A percentile compares a stretch with the other conserved stretches of the same genome.
Conservation (phyloP, 2,113 vertebrate species). For the Copsychus sechellarum region DNA sequence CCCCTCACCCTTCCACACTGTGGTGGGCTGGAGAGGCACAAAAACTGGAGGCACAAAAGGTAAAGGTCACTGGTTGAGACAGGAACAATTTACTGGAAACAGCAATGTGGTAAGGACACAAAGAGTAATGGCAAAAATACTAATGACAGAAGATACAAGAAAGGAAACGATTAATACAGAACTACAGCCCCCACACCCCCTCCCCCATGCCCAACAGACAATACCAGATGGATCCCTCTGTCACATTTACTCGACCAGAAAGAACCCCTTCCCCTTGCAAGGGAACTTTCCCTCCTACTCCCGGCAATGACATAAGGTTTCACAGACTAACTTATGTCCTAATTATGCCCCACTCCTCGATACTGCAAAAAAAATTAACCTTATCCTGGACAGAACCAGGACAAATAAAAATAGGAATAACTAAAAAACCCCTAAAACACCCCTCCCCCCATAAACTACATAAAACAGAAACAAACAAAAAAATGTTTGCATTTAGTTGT, state of each 20-base stretch:
- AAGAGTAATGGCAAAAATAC: not conserved
- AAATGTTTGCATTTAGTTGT: not conserved
- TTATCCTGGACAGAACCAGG: not conserved
- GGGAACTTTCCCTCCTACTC: not conserved
- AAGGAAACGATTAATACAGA: accelerated
- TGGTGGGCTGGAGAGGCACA: not conserved
- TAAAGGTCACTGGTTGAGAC: not conserved
- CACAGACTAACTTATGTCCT: not conserved
- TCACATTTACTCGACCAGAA: accelerated
- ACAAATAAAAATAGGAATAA: not conserved
- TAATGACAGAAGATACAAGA: not conserved
- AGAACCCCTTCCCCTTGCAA: not conserved
- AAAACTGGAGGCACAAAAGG: not conserved
- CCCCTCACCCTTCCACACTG: not conserved
- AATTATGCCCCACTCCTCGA: not conserved
- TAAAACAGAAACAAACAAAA: not conserved
- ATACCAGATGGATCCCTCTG: not conserved
- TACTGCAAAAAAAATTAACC: not conserved
- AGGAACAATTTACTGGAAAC: not conserved
- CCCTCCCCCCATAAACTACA: not conserved
- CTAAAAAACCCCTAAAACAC: not conserved
- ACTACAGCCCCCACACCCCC: not conserved
- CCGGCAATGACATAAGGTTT: not conserved
- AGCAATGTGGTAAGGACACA: not conserved
- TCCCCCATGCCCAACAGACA: accelerated